phyloP scores from a whole-genome alignment of 2,113 vertebrate genomes.

The Pontoporia blainvillei region DNA sequence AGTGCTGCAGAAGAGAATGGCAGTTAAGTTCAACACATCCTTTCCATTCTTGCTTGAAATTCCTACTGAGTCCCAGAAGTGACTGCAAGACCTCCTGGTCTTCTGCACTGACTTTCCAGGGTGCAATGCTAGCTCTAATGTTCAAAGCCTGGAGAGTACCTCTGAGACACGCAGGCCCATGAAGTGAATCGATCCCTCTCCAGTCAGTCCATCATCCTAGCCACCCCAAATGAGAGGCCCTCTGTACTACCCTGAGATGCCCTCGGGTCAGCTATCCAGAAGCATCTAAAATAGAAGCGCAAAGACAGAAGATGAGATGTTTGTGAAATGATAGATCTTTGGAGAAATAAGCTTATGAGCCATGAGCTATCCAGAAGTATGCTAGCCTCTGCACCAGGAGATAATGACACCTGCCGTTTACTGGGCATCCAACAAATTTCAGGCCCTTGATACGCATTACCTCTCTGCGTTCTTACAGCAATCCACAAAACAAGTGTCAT shows the following conservation, averaged over 20 bases:
- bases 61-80: neutral
- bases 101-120: neutral
- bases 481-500: neutral
- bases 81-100: neutral
- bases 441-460: neutral
- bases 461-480: neutral
- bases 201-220: too few species aligned
- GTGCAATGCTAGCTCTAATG: neutral
- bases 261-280: neutral
- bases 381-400: rapidly evolving
- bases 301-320: neutral
- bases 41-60: neutral
- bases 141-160: neutral
- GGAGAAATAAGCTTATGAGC: neutral
- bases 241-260: neutral
- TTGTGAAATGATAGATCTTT: neutral
- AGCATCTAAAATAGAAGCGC: neutral
- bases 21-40: too few species aligned
- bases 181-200: too few species aligned
- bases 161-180: neutral
- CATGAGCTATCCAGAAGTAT: neutral
- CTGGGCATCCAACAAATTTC: neutral
- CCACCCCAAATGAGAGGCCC: neutral
- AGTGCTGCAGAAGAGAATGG: rapidly evolving
- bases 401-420: neutral